Evolutionary conservation across 2,797 vertebrate genomes (phyloP), one percentile per base, ranked within the genome.

Genomic region (Artibeus jamaicensis): DNA sequence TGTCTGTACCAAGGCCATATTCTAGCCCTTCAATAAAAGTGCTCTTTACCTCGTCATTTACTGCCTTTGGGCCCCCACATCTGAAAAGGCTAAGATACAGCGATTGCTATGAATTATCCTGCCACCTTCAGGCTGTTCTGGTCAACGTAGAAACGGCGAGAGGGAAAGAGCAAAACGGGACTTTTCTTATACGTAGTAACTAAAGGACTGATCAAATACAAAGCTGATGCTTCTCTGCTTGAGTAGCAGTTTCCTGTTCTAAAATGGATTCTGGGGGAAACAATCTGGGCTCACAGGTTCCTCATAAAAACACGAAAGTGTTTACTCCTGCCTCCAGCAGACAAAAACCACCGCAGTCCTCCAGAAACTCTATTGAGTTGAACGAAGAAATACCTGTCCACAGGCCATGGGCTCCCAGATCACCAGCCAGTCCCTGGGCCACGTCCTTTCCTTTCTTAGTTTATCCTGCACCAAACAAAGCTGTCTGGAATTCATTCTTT

Each of bases 241-340:
- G 93, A 97, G 97, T 94, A 97, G 96, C 96, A 97, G 97, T 96
- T 98, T 98, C 98, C 98, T 98, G 97, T 97, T 97, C 95, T 98
- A 96, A 97, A 98, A 96, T 89, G 96, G 87, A 97, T 97, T 95
- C 97, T 97, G 91, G 83, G 97, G 78, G 96, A 96, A 95, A 97
- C 95, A 97, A 97, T 79, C 94, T 97, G 96, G 92, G 96, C 95
- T 97, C 97, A 81, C 53, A 97, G 83, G 93, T 96, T 97, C 94
- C 96, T 96, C 95, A 98, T 97, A 98, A 98, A 98, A 98, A 98
- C 90, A 97, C 96, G 89, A 79, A 95, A 82, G 95, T 91, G 95
- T 96, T 96, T 94, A 87, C 95, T 96, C 89, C 93, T 42, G 93
- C 97, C 93, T 97, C 93, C 78, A 0, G 81, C 96, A 97, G 96